Evolutionary conservation across 1,140 invertebrate species (phyloP), one percentile per base, ranked within the genome.

Genomic region (Drosophila varians): DNA sequence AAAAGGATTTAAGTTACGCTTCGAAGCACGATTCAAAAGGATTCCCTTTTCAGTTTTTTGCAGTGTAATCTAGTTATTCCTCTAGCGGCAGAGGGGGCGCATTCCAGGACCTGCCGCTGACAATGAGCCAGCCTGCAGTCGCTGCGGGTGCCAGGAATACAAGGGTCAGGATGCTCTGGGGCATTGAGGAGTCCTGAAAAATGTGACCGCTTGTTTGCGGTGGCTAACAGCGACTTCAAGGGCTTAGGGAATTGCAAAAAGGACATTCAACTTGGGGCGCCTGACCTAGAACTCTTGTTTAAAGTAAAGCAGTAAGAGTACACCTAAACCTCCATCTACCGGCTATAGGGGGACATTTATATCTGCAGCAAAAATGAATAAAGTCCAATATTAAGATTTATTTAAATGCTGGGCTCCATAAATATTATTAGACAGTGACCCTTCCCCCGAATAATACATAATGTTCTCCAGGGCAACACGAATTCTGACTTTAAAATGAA

Each of bases 241-340:
- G 34, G 40, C 36, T 19, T 43, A 19, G 31, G 62, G 60, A 45
- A 51, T 65, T 47, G 21, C 60, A 53, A 66, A 65, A 65, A 53
- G 62, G 62, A 66, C 60, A 66, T 66, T 66, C 60, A 66, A 66
- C 62, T 25, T 9, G 47, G 9, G 34, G 46, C 36, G 14, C 60
- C 51, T 23, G 16, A 1, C 12, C 7, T 11, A n/a, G 9, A 40
- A 52, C 26, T 45, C 45, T 21, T 21, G 9, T 18, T 19, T 21
- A 26, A 45, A 25, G 36, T n/a, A n/a, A n/a, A n/a, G n/a, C n/a
- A n/a, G n/a, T n/a, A n/a, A n/a, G n/a, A n/a, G n/a, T n/a, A n/a
- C n/a, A n/a, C n/a, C n/a, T n/a, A n/a, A n/a, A n/a, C n/a, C n/a
- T n/a, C n/a, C n/a, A n/a, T n/a, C n/a, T n/a, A n/a, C n/a, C n/a